Evolutionary conservation across 2,113 vertebrate species (phyloP).

Genomic region (Urocynchramus pylzowi): DNA sequence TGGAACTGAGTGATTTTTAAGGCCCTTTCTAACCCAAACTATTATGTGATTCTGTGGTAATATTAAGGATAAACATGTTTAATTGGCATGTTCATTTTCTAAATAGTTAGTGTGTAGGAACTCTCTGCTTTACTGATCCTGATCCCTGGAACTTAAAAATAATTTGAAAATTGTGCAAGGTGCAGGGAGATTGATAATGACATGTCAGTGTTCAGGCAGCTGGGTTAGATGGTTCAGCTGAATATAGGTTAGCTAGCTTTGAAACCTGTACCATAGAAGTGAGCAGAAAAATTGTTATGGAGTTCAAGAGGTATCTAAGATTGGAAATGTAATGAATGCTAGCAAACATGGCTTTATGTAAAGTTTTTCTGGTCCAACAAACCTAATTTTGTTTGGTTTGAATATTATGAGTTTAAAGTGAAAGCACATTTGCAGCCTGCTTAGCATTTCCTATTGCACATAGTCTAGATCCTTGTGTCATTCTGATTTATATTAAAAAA

Average conservation of each 20-base stretch:
- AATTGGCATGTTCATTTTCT: background rate
- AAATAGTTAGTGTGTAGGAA: background rate
- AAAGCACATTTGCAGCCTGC: background rate
- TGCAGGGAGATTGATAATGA: background rate
- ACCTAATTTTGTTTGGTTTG: background rate
- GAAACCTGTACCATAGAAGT: background rate
- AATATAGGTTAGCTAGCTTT: background rate
- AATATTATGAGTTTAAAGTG: background rate
- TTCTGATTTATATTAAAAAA: background rate
- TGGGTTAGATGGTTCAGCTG: background rate
- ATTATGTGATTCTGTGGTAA: background rate
- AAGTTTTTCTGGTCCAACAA: background rate
- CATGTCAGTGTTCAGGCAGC: background rate
- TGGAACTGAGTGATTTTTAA: background rate
- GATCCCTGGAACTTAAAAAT: background rate
- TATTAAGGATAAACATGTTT: background rate
- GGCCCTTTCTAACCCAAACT: background rate
- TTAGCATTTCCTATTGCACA: background rate
- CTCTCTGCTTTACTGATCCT: background rate
- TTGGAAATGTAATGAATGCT: background rate
- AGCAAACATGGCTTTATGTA: background rate
- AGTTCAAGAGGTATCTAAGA: background rate
- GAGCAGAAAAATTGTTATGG: background rate
- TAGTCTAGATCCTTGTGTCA: background rate
- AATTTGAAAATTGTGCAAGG: background rate